Percentiles rank a stretch among this genome's conserved stretches.
phyloP scores from a whole-genome alignment of 2,797 vertebrate species.

The Loris lydekkerianus region DNA sequence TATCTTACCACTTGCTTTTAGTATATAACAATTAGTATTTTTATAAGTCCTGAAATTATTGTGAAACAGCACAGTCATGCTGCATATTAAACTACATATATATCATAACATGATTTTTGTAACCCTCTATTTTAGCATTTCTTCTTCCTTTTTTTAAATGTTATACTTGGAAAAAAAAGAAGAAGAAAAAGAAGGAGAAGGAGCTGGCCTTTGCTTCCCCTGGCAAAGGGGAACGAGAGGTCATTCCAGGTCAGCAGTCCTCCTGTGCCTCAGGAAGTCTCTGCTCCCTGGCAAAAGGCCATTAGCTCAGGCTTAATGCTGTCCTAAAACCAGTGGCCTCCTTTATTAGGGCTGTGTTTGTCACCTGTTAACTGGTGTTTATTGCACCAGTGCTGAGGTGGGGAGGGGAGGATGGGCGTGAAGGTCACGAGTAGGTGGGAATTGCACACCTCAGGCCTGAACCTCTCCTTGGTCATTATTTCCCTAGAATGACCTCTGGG shows the following conservation, averaged over 20 bases:
- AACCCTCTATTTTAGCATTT: conserved; percentile 1
- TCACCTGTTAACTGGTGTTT: conserved; percentile 83
- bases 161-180: neutral
- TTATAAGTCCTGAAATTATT: neutral
- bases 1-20: neutral
- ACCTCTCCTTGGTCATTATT: conserved; percentile 78
- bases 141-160: neutral
- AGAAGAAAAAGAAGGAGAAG: neutral
- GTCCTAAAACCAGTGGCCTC: conserved; percentile 63
- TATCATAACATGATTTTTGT: conserved; percentile 9
- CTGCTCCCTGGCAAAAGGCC: conserved; percentile 56
- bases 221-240: conserved; percentile 15
- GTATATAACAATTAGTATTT: neutral
- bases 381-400: conserved; percentile 63
- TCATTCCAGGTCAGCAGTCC: conserved; percentile 60
- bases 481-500: conserved; percentile 74
- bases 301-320: conserved; percentile 70
- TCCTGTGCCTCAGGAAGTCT: conserved; percentile 38
- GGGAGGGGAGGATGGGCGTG: conserved; percentile 59
- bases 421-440: conserved; percentile 82
- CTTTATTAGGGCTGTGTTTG: conserved; percentile 76
- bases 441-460: conserved; percentile 79
- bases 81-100: neutral
- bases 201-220: neutral
- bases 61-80: conserved; percentile 19